Evolutionary conservation across 2,797 vertebrate species (phyloP).

Genomic region (Enteromius paludinosus): DNA sequence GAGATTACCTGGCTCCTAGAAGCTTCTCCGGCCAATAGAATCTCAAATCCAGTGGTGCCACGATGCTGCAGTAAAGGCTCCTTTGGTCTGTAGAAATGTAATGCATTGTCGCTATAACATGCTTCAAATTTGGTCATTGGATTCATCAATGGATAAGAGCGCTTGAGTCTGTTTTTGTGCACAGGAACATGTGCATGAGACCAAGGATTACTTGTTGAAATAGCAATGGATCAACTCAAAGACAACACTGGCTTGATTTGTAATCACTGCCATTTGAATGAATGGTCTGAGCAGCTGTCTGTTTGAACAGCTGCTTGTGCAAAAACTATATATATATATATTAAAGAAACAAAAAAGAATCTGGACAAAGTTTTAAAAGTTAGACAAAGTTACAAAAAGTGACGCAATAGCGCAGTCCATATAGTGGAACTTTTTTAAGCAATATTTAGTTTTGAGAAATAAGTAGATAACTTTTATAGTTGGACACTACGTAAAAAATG

Average conservation of each 20-base stretch:
- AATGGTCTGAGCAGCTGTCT: slow-evolving; percentile 80
- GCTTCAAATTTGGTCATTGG: slow-evolving; percentile 19
- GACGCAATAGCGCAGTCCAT: slow-evolving; percentile 33
- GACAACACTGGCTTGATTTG: slow-evolving; percentile 80
- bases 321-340: slow-evolving; percentile 45
- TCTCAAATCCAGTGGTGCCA: slow-evolving; percentile 73
- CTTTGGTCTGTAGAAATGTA: slow-evolving; percentile 67
- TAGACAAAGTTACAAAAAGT: slow-evolving; percentile 22
- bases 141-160: slow-evolving; percentile 20
- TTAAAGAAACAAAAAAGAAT: slow-evolving; percentile 61
- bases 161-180: slow-evolving; percentile 32
- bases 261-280: slow-evolving; percentile 74
- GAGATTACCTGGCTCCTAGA: slow-evolving; percentile 80
- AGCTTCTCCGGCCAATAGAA: slow-evolving; percentile 68
- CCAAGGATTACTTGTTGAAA: slow-evolving; percentile 77
- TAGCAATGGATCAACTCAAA: slow-evolving; percentile 83
- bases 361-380: slow-evolving; percentile 70
- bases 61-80: slow-evolving; percentile 65
- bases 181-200: slow-evolving; percentile 31
- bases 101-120: slow-evolving; percentile 34
- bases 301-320: slow-evolving; percentile 78
- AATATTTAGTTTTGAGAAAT: too few species aligned
- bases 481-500: neutral
- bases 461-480: neutral
- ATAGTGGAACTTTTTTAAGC: neutral